phyloP scores from a whole-genome alignment of 2,888 invertebrate species.

The Watsonalla binaria region DNA sequence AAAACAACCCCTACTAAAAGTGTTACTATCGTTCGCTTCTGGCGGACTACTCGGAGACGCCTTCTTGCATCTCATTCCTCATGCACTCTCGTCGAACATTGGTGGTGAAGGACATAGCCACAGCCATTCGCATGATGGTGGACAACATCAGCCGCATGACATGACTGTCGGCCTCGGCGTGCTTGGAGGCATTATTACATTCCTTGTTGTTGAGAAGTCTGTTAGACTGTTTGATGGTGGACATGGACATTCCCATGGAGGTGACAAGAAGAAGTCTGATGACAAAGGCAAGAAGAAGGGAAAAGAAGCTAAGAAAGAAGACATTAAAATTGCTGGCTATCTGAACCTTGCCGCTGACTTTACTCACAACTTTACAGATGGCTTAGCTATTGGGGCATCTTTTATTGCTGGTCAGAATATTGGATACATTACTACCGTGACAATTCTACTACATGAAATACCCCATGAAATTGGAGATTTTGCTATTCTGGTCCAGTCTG shows the following conservation, averaged over 20 bases:
- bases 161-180: conserved; percentile 97
- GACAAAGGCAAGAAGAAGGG: conserved; percentile 57
- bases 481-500: conserved; percentile 98
- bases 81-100: conserved; percentile 82
- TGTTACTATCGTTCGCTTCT: conserved; percentile 94
- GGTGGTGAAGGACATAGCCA: conserved; percentile 72
- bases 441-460: conserved; percentile 98
- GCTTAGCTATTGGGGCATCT: conserved; percentile 98
- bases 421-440: conserved; percentile 94
- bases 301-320: conserved; percentile 57
- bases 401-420: conserved; percentile 94
- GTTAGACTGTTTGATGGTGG: conserved; percentile 92
- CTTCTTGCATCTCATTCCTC: conserved; percentile 98
- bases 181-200: conserved; percentile 93
- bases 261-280: conserved; percentile 61
- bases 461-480: conserved; percentile 99
- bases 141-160: conserved; percentile 81
- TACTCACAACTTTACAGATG: conserved; percentile 99
- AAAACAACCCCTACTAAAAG: conserved; percentile 91
- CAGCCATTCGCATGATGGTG: conserved; percentile 73
- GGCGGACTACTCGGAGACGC: conserved; percentile 98
- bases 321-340: conserved; percentile 84
- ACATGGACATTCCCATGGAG: conserved; percentile 85
- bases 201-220: conserved; percentile 95
- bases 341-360: conserved; percentile 99